These are phyloP conservation scores for Neolamprologus sp. DNA, from an alignment of 2,113 vertebrate genomes.

Conservation along the genomic window DNA sequence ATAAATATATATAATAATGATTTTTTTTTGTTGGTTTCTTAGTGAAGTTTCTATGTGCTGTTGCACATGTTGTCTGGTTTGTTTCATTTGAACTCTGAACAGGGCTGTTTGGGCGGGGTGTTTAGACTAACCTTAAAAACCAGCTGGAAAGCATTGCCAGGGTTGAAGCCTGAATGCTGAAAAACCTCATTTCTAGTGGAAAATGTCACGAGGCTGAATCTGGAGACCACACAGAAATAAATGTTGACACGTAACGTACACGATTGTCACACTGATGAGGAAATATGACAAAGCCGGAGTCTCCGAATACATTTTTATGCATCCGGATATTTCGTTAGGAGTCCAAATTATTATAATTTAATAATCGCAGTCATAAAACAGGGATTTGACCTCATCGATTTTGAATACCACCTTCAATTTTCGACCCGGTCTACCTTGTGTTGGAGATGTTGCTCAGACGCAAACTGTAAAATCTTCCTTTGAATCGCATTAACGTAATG, in stretches of 20 bases:
- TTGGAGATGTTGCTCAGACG: not conserved
- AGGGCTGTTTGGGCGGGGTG: conserved; percentile 53
- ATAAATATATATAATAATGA: conserved; percentile 85
- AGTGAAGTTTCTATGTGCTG: conserved; percentile 91
- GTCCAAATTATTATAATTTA: conserved; percentile 13
- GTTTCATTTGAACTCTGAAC: conserved; percentile 59
- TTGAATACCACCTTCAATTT: not conserved
- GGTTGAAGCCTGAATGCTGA: conserved; percentile 48
- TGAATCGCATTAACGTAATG: conserved; percentile 5
- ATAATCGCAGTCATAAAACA: not conserved
- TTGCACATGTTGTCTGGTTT: conserved; percentile 79
- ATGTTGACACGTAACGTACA: not conserved
- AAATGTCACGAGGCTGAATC: conserved; percentile 73
- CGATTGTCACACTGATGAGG: conserved; percentile 12
- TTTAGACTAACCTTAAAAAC: conserved; percentile 59
- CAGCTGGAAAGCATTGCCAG: conserved; percentile 48
- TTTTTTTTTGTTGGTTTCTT: conserved; percentile 87
- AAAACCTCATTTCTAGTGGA: conserved; percentile 69
- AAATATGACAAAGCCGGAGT: conserved; percentile 16
- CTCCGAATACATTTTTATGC: not conserved
- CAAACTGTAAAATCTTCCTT: not conserved
- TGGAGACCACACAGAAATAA: conserved; percentile 55
- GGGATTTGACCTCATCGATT: not conserved
- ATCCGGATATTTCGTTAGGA: conserved; percentile 8
- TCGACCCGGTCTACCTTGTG: not conserved